Base-by-base conservation (phyloP, 2,888 invertebrate species). In the Apocheima hispidaria region DNA sequence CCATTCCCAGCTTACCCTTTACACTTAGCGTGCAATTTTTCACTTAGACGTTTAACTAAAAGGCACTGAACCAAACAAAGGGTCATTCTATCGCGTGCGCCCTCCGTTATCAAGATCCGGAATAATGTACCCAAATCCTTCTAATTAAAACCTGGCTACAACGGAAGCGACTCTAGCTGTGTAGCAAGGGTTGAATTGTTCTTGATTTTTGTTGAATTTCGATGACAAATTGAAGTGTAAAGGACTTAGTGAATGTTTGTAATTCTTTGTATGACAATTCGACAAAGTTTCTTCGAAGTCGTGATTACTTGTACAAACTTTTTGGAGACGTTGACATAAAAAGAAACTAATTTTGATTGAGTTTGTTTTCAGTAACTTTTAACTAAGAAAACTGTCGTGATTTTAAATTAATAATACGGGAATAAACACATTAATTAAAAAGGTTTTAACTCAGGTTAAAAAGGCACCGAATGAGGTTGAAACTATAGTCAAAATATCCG, bases 131-230 rank as follows among this genome's bases (percentile, higher is more conserved):
- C 75, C 64, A 69, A 86, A 79, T 79, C 74, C 73, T 78, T 77
- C 83, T 88, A 88, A 89, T 88, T 90, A 90, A 87, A 88, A 87
- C 79, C 85, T 86, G 79, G 84, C 81, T 75, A 60, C 66, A 71
- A 71, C 68, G 73, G 69, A 71, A 68, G 73, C 18, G 7, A 40
- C 28, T 30, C 70, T 65, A 51, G 66, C 71, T 53, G 68, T 68
- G 66, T 64, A 50, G 51, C 36, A 36, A 23, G 30, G 40, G 51
- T 51, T 51, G 50, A 51, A 51, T 30, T 26, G 40, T 51, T 12
- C 51, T 28, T 20, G 28, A 40, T 51, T 51, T 49, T 51, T 20
- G 28, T 38, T 51, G 60, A 50, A 49, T 53, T 43, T 16, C 43
- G 33, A 43, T 43, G 53, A 53, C 33, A 53, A 53, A 41, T 33